Evolutionary conservation across 2,113 vertebrate genomes (phyloP).

Genomic region (Aix galericulata): DNA sequence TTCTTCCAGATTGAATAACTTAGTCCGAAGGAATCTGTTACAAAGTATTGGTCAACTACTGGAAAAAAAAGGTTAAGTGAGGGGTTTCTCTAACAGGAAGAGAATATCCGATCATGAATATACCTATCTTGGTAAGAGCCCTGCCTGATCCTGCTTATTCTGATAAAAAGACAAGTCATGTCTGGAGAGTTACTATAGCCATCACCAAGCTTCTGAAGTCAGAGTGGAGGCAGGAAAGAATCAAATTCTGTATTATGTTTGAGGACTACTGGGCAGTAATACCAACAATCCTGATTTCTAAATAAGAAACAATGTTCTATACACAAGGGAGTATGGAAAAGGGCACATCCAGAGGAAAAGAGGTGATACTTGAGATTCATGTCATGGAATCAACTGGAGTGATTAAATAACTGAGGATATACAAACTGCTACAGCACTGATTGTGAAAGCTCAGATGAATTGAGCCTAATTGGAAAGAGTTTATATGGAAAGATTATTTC

Average conservation of each 20-base stretch:
- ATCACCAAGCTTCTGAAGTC: neutral
- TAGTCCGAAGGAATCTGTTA: neutral
- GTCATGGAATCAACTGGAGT: neutral
- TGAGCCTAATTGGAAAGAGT: neutral
- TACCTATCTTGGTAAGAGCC: neutral
- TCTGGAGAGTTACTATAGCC: neutral
- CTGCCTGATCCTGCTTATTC: neutral
- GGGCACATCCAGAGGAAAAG: neutral
- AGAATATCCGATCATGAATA: neutral
- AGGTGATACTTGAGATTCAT: neutral
- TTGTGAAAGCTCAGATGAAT: neutral
- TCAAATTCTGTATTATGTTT: neutral
- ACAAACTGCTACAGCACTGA: neutral
- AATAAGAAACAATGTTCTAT: neutral
- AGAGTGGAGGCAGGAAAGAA: neutral
- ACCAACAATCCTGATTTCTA: neutral
- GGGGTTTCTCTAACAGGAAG: neutral
- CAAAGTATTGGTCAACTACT: neutral
- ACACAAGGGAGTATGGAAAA: neutral
- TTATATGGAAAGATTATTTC: neutral
- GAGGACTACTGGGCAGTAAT: neutral
- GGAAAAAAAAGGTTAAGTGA: neutral
- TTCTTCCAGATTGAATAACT: neutral
- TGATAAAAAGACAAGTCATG: rapidly evolving
- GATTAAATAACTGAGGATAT: neutral